Evolutionary conservation across 2,888 invertebrate species (phyloP), one percentile per base, ranked within the genome.

Genomic region (Cordylochernes scorpioides): DNA sequence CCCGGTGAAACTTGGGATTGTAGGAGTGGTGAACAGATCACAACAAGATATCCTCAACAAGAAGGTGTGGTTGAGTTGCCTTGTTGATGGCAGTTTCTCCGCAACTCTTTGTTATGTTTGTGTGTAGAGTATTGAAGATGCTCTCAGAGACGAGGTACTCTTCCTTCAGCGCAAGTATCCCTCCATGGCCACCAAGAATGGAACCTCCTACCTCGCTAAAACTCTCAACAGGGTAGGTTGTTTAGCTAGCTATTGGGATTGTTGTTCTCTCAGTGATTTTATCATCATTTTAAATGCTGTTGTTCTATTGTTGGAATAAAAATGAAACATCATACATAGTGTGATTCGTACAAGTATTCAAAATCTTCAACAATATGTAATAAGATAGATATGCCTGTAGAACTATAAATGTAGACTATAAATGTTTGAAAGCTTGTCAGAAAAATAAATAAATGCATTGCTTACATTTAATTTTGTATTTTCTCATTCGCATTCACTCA

Each of bases 1-100:
- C 48, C 97, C 94, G 13, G 91, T 99, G 5, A 97, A 97, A 57
- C 61, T 99, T 35, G 94, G 97, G 36, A 97, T 99, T 46, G 86
- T 99, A 46, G 88, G 97, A 34, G 91, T 99, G 5, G 86, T 99
- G 6, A 97, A 97, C 59, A 64, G 97, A 50, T 94, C 94, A 34
- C 97, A 99, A 50, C 78, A 86, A 52, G 91, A 91, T 52, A 94
- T 94, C 45, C 72, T 78, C 44, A 74, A 78, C 51, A 74, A 71
- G 43, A 91, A 91, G 59, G 57, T 58, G 39, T 16, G 16, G 9
- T 19, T 9, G 9, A n/a, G 21, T 19, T 19, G 9, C 10, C 9
- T 14, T 30, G 9, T 9, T 30, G 7, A 21, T 12, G 12, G 24
- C 13, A 25, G 2, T 24, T 2, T 19, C 10, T 9, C 21, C 10